Evolutionary conservation across 2,113 vertebrate genomes (phyloP), one percentile per base, ranked within the genome.

Genomic region (Nyctereutes procyonoides): DNA sequence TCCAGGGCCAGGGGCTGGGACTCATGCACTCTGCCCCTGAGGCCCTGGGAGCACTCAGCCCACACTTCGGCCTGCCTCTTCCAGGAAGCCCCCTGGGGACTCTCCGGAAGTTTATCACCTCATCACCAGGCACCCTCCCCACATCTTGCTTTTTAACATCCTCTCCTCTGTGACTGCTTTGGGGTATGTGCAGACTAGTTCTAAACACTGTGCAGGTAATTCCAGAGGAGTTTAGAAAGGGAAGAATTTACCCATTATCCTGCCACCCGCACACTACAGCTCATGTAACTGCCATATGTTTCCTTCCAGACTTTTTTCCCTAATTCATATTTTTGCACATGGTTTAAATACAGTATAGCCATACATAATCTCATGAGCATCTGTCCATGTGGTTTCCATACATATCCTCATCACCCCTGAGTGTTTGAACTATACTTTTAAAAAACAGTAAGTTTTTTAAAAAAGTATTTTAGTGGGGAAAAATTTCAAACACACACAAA

Each of bases 181-280:
- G 5, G 63, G 63, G 22, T 17, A 14, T 15, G 3, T 15, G 30
- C 26, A 15, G 20, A 63, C 83, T 20, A 22, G 14, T 55, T 84
- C 48, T n/a, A 53, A 90, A 85, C 81, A 8, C 76, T 16, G 3
- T 38, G 7, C 2, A 1, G 53, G 26, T 8, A 80, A 11, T 10
- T 43, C 53, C 14, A 0, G 62, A 84, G 26, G 67, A 43, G 53
- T 81, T 60, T 30, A 53, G 69, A 43, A 26, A 26, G 83, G 90
- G 20, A 55, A 86, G 20, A 48, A 30, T 16, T 3, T 12, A 58
- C 43, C 35, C 35, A 19, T 2, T 1, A 7, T 22, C 76, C 62
- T 1, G 32, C 38, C 5, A 8, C 26, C 55, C 0, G 1, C 28
- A 28, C 38, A 8, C 38, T 2, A 0, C 0, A 19, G 81, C 35